Base-by-base conservation (phyloP, 2,797 vertebrate genomes). In the Fringilla coelebs region DNA sequence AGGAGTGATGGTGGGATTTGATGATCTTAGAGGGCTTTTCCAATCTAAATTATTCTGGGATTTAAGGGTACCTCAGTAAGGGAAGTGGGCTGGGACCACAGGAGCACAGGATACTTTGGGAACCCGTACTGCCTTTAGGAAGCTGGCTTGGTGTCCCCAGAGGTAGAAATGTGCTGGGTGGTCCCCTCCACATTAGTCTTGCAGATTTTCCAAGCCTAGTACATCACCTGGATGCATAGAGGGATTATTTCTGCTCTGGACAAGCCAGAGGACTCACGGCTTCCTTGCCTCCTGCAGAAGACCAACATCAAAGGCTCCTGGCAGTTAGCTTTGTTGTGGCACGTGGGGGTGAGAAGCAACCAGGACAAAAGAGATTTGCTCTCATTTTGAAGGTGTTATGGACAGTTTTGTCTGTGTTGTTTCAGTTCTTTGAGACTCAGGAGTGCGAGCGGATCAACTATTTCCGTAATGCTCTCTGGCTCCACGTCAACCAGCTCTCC, bases 401-500 rank as follows among this genome's bases (percentile, higher is more conserved):
- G n/a, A 3, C 1, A 0, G 17, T 89, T 76, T 60, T 77, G 29
- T 60, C 58, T 91, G 10, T 95, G 51, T 96, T 10, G 3, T 94
- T 95, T 15, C 89, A 99, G 99, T 95, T 98, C 62, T 99, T 99
- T 89, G 99, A 99, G 96, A 98, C 97, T 75, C 99, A 99, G 96
- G 98, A 99, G 57, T 97, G 97, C 5, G 99, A 99, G 89, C 97
- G 99, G 51, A 99, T 99, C 96, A 98, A 95, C 96, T 98, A 98
- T 61, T 97, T 99, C 93, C 98, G 99, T 90, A 99, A 98, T 10
- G 96, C 98, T 1, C 73, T 99, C 29, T 99, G 99, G 99, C 98
- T 98, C n/a, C 99, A 99, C 6, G 85, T 98, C 79, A 99, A 99
- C 93, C 99, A 99, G 74, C 98, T 99, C 7, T 99, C 99, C 14